These are phyloP conservation scores for Diplolepis rosae DNA, from an alignment of 2,888 invertebrate genomes.

Conservation along the genomic window DNA sequence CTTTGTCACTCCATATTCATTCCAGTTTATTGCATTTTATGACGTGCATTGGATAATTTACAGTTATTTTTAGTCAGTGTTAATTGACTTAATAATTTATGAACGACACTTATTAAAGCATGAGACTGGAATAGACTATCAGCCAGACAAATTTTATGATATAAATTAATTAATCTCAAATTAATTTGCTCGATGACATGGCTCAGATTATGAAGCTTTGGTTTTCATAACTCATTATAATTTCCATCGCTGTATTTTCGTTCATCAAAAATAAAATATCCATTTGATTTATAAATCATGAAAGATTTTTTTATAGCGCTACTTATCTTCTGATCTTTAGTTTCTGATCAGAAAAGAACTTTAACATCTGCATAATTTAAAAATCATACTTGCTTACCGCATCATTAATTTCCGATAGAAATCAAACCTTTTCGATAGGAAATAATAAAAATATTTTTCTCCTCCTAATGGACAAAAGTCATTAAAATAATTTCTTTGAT, in stretches of 20 bases:
- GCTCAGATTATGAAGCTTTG: not conserved
- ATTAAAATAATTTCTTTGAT: conserved; percentile 2
- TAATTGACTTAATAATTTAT: conserved; percentile 24
- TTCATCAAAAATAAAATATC: not conserved
- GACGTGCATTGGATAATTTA: conserved; percentile 23
- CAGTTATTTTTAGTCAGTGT: conserved; percentile 5
- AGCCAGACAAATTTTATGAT: conserved; percentile 10
- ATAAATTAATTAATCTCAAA: conserved; percentile 15
- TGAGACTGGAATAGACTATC: not conserved
- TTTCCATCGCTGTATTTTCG: not conserved
- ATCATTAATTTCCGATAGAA: not conserved
- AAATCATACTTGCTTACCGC: not conserved
- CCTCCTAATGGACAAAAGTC: conserved; percentile 4
- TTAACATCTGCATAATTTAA: conserved; percentile 3
- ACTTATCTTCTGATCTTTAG: not conserved
- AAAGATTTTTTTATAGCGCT: not conserved
- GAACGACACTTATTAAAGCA: not conserved
- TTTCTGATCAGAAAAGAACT: not conserved
- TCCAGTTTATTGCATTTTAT: conserved; percentile 24
- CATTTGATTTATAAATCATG: too few species aligned
- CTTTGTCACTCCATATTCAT: not conserved
- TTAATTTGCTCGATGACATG: not conserved
- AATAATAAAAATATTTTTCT: conserved; percentile 11
- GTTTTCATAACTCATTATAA: not conserved
- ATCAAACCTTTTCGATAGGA: not conserved